Evolutionary conservation across 2,888 invertebrate species (phyloP), one percentile per base, ranked within the genome.

Genomic region (Apamea crenata): DNA sequence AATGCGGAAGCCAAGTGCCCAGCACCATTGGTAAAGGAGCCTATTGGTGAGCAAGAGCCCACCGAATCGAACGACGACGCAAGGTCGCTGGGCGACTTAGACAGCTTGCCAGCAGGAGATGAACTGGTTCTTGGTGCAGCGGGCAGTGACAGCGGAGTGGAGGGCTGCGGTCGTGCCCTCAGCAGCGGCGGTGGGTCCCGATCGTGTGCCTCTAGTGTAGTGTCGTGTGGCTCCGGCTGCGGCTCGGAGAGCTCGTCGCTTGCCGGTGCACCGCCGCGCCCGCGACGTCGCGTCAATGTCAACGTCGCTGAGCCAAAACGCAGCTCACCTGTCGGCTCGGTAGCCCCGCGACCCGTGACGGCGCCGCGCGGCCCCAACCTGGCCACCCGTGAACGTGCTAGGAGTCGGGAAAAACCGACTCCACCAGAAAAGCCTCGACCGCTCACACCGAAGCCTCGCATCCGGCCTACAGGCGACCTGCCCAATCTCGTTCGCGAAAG

Each of bases 91-190:
- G 95, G 95, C 0, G 97, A 96, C 83, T 90, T 96, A 67, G 96
- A 96, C 82, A 96, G 96, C 84, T 91, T 96, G 84, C 96, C 96
- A n/a, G 96, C 93, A 2, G 96, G 93, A 2, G 96, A 97, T 78
- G 96, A 96, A 82, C 88, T 96, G 29, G 95, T 86, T 16, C 91
- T 96, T 61, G 95, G 96, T 44, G 96, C 97, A 83, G 98, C 98
- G 83, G 98, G 98, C 80, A 98, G 98, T 93, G 98, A 98, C 92
- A 98, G 98, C 91, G 98, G 98, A 10, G 98, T 98, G 29, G 98
- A 98, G 91, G 98, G 98, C 71, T 97, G 97, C 72, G 97, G 98
- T 0, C 98, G 98, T 36, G 98, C 98, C 78, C 97, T 98, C 65
- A 98, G 98, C 91, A 98, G 98, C 89, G 97, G 97, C 8, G 97